Percentiles rank a stretch among this genome's conserved stretches.
Conservation (phyloP, 2,797 vertebrate species). For the Luscinia luscinia region DNA sequence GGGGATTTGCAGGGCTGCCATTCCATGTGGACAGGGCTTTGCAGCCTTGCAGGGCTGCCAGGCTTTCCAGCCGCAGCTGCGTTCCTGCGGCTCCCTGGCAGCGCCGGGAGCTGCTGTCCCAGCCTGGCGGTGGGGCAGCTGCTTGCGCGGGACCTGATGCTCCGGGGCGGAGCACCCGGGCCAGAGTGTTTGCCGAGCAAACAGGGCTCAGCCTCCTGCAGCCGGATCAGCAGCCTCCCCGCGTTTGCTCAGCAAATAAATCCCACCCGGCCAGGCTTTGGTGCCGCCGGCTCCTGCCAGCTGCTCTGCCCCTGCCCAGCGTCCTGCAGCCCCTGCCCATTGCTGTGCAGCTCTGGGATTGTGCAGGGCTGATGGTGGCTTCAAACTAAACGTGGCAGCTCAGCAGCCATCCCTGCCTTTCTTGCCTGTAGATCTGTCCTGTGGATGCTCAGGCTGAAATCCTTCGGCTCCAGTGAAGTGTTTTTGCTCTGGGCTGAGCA, state of each 20-base stretch:
- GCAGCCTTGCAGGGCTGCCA: not conserved
- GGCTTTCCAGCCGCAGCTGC: not conserved
- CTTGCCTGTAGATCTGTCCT: not conserved
- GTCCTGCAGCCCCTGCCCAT: not conserved
- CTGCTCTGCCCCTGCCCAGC: not conserved
- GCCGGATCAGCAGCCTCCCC: not conserved
- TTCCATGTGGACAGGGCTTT: not conserved
- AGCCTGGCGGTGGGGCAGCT: not conserved
- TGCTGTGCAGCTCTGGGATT: not conserved
- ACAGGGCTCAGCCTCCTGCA: not conserved
- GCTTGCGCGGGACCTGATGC: not conserved
- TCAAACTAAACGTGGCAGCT: not conserved
- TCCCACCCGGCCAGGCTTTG: not conserved
- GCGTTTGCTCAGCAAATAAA: constrained; percentile 31
- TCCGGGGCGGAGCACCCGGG: not conserved
- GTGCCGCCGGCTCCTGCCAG: not conserved
- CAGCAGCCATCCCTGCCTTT: not conserved
- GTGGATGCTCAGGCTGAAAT: not conserved
- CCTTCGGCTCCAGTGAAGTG: fast-evolving
- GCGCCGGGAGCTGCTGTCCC: not conserved
- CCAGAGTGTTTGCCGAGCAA: not conserved
- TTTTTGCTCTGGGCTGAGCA: not conserved
- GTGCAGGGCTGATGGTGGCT: not conserved
- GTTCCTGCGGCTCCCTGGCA: not conserved
- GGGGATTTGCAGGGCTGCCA: not conserved